phyloP scores from a whole-genome alignment of 2,797 vertebrate species.

The Podarcis siculus region DNA sequence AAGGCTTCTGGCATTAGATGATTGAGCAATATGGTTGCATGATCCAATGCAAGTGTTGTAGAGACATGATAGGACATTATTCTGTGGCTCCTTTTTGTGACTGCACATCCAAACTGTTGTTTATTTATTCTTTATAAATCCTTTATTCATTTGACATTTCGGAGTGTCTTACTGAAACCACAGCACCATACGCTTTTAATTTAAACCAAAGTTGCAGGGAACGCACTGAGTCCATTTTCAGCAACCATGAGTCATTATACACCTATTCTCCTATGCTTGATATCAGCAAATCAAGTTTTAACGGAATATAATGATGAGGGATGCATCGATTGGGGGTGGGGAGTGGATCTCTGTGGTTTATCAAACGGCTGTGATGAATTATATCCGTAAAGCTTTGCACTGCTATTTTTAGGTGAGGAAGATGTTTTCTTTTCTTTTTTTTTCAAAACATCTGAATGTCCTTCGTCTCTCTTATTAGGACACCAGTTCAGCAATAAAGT shows the following conservation, averaged over 20 bases:
- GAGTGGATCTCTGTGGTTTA: neutral
- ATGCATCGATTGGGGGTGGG: no score
- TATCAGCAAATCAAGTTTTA: neutral
- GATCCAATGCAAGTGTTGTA: no score
- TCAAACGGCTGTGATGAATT: neutral
- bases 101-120: no score
- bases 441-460: neutral
- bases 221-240: slow-evolving; percentile 42
- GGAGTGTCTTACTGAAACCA: slow-evolving; percentile 39
- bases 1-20: neutral
- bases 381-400: neutral
- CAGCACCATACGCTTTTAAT: slow-evolving; percentile 46
- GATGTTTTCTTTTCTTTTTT: neutral
- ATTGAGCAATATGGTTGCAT: neutral
- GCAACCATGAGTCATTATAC: neutral
- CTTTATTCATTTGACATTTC: slow-evolving; percentile 44
- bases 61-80: no score
- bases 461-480: neutral
- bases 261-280: no score
- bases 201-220: slow-evolving; percentile 33
- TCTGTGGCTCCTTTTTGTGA: no score
- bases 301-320: neutral
- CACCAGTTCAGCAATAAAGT: neutral
- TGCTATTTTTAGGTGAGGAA: neutral
- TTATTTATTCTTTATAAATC: neutral